Conservation (phyloP, 2,113 vertebrate genomes). For the Stigmatopora nigra region DNA sequence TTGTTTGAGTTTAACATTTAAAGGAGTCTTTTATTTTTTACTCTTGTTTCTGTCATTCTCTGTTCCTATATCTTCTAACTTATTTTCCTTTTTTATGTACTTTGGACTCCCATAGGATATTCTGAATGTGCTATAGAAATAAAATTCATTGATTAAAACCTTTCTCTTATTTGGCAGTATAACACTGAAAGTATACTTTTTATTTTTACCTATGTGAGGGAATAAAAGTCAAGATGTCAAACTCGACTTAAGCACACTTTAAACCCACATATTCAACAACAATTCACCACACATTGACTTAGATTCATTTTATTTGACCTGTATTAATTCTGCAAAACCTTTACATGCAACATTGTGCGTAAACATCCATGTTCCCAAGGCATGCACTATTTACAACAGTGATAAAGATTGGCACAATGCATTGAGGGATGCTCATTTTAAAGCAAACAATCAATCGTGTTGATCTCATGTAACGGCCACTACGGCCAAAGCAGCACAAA, state of each 20-base stretch:
- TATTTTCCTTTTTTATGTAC: too few relatives aligned
- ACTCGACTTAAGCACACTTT: too few relatives aligned
- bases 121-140: too few relatives aligned
- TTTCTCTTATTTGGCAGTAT: too few relatives aligned
- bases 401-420: conserved; percentile 53
- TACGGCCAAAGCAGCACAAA: conserved; percentile 20
- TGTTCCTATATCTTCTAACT: too few relatives aligned
- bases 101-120: too few relatives aligned
- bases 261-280: too few relatives aligned
- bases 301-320: conserved; percentile 65
- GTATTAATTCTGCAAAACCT: conserved; percentile 76
- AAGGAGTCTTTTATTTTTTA: conserved; percentile 44
- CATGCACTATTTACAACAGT: conserved; percentile 74
- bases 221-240: too few relatives aligned
- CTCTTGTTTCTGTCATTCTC: conserved; percentile 17
- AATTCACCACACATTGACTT: neutral
- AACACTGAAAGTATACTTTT: too few relatives aligned
- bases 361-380: conserved; percentile 69
- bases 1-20: conserved; percentile 12
- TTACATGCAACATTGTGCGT: conserved; percentile 80
- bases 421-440: conserved; percentile 29
- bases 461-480: conserved; percentile 19
- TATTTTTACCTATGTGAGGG: too few relatives aligned
- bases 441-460: conserved; percentile 15
- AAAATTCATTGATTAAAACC: too few relatives aligned